Evolutionary conservation across 2,888 invertebrate genomes (phyloP).

Genomic region (Pristionchus exspectatus): DNA sequence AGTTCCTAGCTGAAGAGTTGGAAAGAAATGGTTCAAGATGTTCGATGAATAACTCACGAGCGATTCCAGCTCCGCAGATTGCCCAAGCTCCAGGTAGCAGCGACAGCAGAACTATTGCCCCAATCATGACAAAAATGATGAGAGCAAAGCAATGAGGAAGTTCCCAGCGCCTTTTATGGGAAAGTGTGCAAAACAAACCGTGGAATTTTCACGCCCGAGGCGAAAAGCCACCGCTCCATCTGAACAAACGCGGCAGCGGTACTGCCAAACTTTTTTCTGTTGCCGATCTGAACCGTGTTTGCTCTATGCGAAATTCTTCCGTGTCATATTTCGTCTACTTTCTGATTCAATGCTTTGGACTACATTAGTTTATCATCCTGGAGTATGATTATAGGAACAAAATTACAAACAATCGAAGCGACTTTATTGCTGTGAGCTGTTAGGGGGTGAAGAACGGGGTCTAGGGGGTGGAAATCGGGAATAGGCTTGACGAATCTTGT

Average conservation of each 20-base stretch:
- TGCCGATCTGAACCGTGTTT: constrained; percentile 13
- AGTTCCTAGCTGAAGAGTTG: too few relatives aligned
- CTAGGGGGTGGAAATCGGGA: not conserved
- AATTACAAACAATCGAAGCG: constrained; percentile 41
- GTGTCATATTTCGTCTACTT: not conserved
- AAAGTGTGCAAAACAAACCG: not conserved
- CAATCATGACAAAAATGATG: not conserved
- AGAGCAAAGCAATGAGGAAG: constrained; percentile 35
- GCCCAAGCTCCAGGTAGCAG: not conserved
- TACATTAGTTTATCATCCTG: not conserved
- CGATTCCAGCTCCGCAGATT: not conserved
- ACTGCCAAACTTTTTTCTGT: not conserved
- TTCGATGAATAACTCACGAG: not conserved
- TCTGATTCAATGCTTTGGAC: not conserved
- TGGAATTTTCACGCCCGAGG: not conserved
- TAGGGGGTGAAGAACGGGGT: not conserved
- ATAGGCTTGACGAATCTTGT: not conserved
- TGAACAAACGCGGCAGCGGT: not conserved
- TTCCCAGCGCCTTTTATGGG: constrained; percentile 2
- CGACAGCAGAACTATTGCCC: not conserved
- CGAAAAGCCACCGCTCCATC: not conserved
- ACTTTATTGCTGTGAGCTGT: constrained; percentile 25
- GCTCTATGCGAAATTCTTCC: not conserved
- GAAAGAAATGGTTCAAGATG: not conserved
- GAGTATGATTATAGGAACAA: not conserved